These are phyloP conservation scores for Macropis europaea DNA, from an alignment of 2,888 invertebrate species.

Conservation along the genomic window DNA sequence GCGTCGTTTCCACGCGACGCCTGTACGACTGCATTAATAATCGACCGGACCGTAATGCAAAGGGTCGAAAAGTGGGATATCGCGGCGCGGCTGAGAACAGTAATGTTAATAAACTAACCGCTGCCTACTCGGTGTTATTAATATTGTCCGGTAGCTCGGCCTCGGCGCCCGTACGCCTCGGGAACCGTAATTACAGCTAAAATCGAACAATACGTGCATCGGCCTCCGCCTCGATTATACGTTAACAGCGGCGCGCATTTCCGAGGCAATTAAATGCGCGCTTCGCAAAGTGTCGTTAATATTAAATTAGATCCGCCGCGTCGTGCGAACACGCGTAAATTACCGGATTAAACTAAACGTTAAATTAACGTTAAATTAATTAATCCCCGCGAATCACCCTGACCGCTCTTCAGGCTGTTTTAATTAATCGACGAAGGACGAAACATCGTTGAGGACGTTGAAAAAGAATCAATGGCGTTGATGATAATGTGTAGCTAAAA, in stretches of 20 bases:
- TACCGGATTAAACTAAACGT: conserved; percentile 40
- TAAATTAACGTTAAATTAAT: conserved; percentile 48
- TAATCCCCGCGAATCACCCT: conserved; percentile 23
- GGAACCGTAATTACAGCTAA: conserved; percentile 37
- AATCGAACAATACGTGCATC: conserved; percentile 48
- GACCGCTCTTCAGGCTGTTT: conserved; percentile 2
- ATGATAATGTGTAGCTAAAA: background rate
- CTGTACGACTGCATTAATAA: background rate
- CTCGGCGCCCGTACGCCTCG: conserved; percentile 2
- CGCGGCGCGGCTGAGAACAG: conserved; percentile 6
- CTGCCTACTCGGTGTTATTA: conserved; percentile 22
- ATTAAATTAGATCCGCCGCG: conserved; percentile 44
- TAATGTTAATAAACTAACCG: conserved; percentile 35
- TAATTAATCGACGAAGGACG: conserved; percentile 29
- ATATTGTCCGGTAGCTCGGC: conserved; percentile 1
- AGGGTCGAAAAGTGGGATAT: background rate
- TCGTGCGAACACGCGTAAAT: conserved; percentile 32
- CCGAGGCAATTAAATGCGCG: conserved; percentile 43
- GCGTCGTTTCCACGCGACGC: background rate
- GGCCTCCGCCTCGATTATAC: conserved; percentile 41
- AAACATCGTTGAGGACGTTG: background rate
- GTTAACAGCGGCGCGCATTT: conserved; percentile 42
- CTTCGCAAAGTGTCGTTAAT: conserved; percentile 47
- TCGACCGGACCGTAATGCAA: background rate
- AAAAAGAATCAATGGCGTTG: background rate